Conservation (phyloP, 2,113 vertebrate genomes). For the Macquaria australasica region DNA sequence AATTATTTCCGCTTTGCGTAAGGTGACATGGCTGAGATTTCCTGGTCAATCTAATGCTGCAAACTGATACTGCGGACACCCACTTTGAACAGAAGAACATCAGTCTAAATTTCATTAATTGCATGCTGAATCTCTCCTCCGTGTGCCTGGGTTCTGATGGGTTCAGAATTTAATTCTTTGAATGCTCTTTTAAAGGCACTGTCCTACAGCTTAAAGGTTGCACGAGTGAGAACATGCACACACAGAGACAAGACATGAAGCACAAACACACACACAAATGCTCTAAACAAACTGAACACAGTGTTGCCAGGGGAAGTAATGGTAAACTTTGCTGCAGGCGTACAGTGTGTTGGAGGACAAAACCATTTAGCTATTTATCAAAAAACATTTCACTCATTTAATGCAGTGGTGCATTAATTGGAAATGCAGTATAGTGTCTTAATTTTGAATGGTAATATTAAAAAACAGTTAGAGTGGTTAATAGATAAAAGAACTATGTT, state of each 20-base stretch:
- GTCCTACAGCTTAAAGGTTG: conserved; percentile 20
- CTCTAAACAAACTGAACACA: conserved; percentile 11
- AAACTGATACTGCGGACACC: conserved; percentile 29
- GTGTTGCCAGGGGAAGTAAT: conserved; percentile 11
- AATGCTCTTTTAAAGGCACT: conserved; percentile 38
- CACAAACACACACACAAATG: neutral
- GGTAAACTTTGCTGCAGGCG: conserved; percentile 33
- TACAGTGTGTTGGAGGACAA: conserved; percentile 1
- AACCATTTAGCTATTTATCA: conserved; percentile 30
- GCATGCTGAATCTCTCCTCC: conserved; percentile 14
- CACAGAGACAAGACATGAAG: neutral
- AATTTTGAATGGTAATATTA: conserved; percentile 7
- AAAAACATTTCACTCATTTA: conserved; percentile 28
- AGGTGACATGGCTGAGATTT: conserved; percentile 20
- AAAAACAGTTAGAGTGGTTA: neutral
- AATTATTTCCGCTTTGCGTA: conserved; percentile 9
- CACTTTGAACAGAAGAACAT: conserved; percentile 20
- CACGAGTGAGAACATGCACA: neutral
- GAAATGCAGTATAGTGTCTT: neutral
- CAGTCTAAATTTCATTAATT: conserved; percentile 24
- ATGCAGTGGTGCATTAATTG: conserved; percentile 4
- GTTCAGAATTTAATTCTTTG: conserved; percentile 20
- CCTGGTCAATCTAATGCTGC: conserved; percentile 21
- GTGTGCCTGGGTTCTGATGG: conserved; percentile 10
- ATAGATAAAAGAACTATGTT: neutral